Conservation (phyloP, 2,797 vertebrate genomes). For the Pangasius mekongensis region DNA sequence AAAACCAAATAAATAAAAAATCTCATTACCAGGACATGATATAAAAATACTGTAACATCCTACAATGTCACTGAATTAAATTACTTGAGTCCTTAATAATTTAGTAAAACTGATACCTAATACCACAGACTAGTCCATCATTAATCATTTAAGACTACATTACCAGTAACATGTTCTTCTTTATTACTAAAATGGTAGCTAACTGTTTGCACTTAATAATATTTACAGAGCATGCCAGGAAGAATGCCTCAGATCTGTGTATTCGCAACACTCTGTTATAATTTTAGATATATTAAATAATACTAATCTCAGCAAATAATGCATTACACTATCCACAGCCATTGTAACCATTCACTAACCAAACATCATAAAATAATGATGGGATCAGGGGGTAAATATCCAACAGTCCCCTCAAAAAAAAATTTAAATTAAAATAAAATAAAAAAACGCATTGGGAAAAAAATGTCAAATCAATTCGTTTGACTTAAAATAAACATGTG, state of each 20-base stretch:
- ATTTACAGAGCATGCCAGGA: constrained; percentile 9
- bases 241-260: not conserved
- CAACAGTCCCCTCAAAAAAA: constrained; percentile 52
- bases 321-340: constrained; percentile 13
- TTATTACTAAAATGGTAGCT: not conserved
- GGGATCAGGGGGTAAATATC: constrained; percentile 58
- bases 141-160: not conserved
- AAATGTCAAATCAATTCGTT: constrained; percentile 27
- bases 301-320: constrained; percentile 11
- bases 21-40: constrained; percentile 10
- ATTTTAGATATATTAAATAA: not conserved
- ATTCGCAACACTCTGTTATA: not conserved
- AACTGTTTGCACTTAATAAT: not conserved
- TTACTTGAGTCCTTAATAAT: not conserved
- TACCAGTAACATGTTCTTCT: not conserved
- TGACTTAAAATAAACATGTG: constrained; percentile 31
- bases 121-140: constrained; percentile 13
- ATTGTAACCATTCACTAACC: constrained; percentile 27
- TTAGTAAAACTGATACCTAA: not conserved
- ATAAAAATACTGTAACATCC: not conserved
- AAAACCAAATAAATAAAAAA: not conserved
- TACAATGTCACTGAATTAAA: constrained; percentile 1
- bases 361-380: constrained; percentile 33
- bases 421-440: not conserved
- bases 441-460: not conserved